Evolutionary conservation across 2,888 invertebrate species (phyloP).

Genomic region (Steromphala cineraria): DNA sequence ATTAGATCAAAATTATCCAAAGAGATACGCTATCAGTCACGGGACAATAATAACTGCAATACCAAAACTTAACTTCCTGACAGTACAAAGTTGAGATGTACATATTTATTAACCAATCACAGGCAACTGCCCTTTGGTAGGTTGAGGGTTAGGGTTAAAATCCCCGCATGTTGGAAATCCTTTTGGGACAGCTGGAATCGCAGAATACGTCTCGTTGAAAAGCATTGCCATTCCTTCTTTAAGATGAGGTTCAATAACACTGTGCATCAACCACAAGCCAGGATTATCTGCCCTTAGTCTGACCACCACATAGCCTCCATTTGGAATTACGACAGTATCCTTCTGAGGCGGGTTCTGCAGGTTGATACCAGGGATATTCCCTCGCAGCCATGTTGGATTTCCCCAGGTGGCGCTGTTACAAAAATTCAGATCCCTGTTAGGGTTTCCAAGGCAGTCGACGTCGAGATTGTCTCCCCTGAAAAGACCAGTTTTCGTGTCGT

Average conservation of each 20-base stretch:
- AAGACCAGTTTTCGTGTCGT: slow-evolving; percentile 34
- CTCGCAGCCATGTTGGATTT: slow-evolving; percentile 34
- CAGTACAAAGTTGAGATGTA: no score
- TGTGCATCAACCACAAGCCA: slow-evolving; percentile 50
- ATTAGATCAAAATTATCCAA: no score
- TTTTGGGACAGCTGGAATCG: slow-evolving; percentile 32
- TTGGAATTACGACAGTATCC: slow-evolving; percentile 54
- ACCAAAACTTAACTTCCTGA: no score
- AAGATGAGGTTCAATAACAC: slow-evolving; percentile 43
- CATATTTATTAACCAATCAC: background rate
- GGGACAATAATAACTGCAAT: no score
- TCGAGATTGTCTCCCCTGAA: slow-evolving; percentile 25
- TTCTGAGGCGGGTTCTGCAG: slow-evolving; percentile 39
- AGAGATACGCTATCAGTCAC: no score
- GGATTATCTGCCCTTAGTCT: slow-evolving; percentile 52
- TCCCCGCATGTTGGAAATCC: slow-evolving; percentile 39
- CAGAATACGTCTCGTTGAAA: slow-evolving; percentile 35
- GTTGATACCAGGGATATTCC: slow-evolving; percentile 34
- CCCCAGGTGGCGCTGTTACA: slow-evolving; percentile 44
- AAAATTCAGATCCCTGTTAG: slow-evolving; percentile 10
- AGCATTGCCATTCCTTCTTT: slow-evolving; percentile 50
- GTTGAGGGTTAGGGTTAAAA: background rate
- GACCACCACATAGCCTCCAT: slow-evolving; percentile 54
- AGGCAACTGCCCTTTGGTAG: background rate
- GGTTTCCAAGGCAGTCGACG: slow-evolving; percentile 31